Conservation (phyloP, 1,140 invertebrate genomes). For the Theocolax elegans region DNA sequence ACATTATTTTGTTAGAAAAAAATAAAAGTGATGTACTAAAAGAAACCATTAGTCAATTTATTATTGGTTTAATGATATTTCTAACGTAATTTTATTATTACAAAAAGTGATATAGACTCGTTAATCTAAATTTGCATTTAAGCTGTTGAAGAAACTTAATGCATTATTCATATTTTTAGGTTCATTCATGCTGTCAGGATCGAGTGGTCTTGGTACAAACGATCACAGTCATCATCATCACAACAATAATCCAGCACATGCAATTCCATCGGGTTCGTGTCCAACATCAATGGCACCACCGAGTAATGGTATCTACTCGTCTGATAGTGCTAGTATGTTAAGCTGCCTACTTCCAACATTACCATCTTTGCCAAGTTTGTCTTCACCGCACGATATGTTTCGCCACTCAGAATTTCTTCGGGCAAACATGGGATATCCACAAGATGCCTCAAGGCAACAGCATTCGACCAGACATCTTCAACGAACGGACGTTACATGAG, state of each 20-base stretch:
- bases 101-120: no score
- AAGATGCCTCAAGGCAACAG: conserved; percentile 52
- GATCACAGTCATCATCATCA: not conserved
- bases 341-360: conserved; percentile 54
- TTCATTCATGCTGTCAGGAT: conserved; percentile 37
- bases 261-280: conserved; percentile 14
- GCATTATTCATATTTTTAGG: conserved; percentile 25
- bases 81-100: no score
- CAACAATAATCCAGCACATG: conserved; percentile 30
- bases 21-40: not conserved
- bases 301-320: conserved; percentile 53
- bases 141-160: no score
- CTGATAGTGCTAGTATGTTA: conserved; percentile 55
- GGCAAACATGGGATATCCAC: conserved; percentile 54
- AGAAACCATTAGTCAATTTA: no score
- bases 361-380: conserved; percentile 51
- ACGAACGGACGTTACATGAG: conserved; percentile 52
- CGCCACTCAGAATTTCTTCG: conserved; percentile 55
- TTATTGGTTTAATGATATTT: no score
- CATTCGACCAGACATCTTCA: conserved; percentile 49
- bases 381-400: conserved; percentile 55
- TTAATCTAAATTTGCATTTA: no score
- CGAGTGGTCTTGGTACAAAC: conserved; percentile 42
- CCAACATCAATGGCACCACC: conserved; percentile 44
- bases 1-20: not conserved